A percentile compares a stretch with the other conserved stretches of the same genome.
These are phyloP conservation scores for Diadophis punctatus DNA, from an alignment of 2,113 vertebrate species.

Conservation along the genomic window DNA sequence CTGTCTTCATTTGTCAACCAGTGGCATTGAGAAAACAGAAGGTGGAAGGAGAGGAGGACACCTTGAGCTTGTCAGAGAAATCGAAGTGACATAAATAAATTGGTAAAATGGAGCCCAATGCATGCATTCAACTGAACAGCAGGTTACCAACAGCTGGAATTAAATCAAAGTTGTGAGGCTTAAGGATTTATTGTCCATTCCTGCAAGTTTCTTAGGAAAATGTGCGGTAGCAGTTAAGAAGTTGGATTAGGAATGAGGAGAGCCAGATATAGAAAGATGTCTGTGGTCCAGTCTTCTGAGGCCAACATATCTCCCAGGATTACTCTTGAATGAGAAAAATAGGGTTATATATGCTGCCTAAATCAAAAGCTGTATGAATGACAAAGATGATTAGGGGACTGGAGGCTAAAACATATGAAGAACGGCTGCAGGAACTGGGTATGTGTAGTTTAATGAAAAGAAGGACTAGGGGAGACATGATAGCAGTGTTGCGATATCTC, in stretches of 20 bases:
- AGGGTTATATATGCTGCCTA: not conserved
- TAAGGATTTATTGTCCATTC: not conserved
- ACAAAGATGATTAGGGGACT: not conserved
- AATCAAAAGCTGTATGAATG: not conserved
- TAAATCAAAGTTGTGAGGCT: not conserved
- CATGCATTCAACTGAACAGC: not conserved
- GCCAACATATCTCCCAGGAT: not conserved
- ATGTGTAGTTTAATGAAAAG: not conserved
- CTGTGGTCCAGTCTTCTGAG: not conserved
- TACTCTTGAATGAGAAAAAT: not conserved
- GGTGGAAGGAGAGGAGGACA: not conserved
- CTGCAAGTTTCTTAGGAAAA: not conserved
- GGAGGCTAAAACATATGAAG: not conserved
- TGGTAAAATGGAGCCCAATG: not conserved
- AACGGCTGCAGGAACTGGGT: not conserved
- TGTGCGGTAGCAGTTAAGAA: not conserved
- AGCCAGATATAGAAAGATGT: not conserved
- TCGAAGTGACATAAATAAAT: not conserved
- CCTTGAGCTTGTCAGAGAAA: not conserved
- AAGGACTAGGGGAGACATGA: not conserved
- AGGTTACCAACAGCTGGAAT: not conserved
- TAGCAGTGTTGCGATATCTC: not conserved
- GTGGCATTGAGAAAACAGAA: not conserved
- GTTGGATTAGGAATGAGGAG: not conserved
- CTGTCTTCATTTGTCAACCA: too few species aligned